These are phyloP conservation scores for Chirona hameri DNA, from an alignment of 2,888 invertebrate species.

Conservation along the genomic window DNA sequence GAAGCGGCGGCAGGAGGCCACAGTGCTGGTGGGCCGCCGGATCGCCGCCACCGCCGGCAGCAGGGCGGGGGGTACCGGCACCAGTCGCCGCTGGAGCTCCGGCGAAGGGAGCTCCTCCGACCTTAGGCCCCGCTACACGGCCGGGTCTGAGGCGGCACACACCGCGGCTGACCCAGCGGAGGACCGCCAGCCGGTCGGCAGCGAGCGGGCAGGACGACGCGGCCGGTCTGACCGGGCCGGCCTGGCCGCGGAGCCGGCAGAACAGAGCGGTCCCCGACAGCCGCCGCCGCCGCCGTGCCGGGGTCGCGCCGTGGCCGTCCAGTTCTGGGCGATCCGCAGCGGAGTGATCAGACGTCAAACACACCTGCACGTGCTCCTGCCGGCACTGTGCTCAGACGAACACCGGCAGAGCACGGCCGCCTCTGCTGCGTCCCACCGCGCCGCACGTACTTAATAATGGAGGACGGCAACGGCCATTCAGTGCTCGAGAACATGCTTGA, in stretches of 20 bases:
- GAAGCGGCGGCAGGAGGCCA: neutral
- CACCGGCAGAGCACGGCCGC: neutral
- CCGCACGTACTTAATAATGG: neutral
- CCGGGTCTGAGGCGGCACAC: no score
- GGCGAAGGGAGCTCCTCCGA: neutral
- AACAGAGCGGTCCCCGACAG: neutral
- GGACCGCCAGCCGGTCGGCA: neutral
- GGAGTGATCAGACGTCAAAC: neutral
- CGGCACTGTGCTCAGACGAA: neutral
- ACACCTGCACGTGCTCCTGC: neutral
- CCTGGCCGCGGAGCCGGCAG: neutral
- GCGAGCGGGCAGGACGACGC: no score
- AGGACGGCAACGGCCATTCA: no score
- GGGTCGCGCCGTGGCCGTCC: conserved; percentile 31
- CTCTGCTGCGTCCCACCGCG: neutral
- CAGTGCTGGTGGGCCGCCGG: neutral
- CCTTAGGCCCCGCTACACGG: no score
- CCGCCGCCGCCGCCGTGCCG: conserved; percentile 34
- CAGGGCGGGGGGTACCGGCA: neutral
- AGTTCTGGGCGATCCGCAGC: conserved; percentile 33
- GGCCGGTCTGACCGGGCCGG: no score
- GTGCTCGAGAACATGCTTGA: no score
- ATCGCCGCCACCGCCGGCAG: neutral
- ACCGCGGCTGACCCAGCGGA: neutral
- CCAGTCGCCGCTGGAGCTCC: neutral